Conservation (phyloP, 1,140 invertebrate genomes). For the Chymomyza costata region DNA sequence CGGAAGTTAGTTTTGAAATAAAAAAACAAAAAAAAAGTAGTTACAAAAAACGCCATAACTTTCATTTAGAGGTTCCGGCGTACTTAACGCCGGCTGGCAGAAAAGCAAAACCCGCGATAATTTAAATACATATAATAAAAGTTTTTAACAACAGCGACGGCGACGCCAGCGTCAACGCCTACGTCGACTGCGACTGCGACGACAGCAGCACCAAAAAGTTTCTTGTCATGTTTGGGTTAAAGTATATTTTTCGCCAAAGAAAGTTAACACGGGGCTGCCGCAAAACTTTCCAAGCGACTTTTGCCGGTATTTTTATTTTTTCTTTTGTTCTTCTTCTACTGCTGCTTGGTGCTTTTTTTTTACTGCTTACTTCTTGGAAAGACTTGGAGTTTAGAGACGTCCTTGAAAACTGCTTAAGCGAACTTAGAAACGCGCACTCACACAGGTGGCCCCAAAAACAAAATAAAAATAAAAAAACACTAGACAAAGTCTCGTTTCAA, state of each 20-base stretch:
- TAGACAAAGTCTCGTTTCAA: constrained; percentile 39
- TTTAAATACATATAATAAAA: constrained; percentile 55
- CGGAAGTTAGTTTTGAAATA: constrained; percentile 22
- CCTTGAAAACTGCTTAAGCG: constrained; percentile 62
- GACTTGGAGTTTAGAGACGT: constrained; percentile 63
- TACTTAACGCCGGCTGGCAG: too few species aligned
- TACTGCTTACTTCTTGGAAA: constrained; percentile 19
- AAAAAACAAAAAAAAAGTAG: constrained; percentile 9
- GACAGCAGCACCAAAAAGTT: constrained; percentile 32
- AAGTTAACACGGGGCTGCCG: constrained; percentile 34
- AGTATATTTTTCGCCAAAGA: constrained; percentile 28
- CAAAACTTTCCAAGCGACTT: constrained; percentile 52
- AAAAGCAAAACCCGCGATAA: constrained; percentile 29
- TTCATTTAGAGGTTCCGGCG: too few species aligned
- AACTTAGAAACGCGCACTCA: constrained; percentile 1
- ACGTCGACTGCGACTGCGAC: background rate
- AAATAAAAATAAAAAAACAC: constrained; percentile 25
- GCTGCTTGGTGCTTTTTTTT: constrained; percentile 18
- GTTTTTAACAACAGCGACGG: constrained; percentile 6
- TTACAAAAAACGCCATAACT: too few species aligned
- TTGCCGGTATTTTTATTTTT: constrained; percentile 29
- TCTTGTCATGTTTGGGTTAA: constrained; percentile 36
- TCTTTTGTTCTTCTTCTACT: constrained; percentile 12
- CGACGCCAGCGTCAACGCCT: background rate
- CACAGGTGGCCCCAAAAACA: background rate